Base-by-base conservation (phyloP, 2,888 invertebrate genomes). In the Lordiphosa fenestrarum region DNA sequence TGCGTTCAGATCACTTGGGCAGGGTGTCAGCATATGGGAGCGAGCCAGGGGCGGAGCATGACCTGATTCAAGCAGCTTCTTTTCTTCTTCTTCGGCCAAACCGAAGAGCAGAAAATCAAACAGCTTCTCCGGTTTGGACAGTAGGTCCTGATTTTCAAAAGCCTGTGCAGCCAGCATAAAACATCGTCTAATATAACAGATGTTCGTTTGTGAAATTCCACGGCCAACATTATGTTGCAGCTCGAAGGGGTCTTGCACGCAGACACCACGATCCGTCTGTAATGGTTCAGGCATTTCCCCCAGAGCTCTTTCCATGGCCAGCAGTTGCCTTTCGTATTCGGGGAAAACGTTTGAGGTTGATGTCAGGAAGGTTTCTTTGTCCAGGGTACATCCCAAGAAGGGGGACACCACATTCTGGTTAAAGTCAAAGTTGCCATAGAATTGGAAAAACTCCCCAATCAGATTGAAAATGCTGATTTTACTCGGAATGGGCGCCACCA, bases 361-460 rank as follows among this genome's bases (percentile, higher is more conserved):
- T 0, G 49, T 0, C 84, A 82, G 91, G 91, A 57, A 89, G 87
- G 0, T 60, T 15, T 46, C 23, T 3, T 91, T 88, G 1, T 89
- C 83, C 0, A 94, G 41, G 0, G 90, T 71, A 21, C 74, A 71
- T 0, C 94, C 95, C 23, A 93, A 86, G 71, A 91, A 92, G 0
- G 94, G 93, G 59, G 93, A 93, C 10, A 95, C 91, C 0, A 94
- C 89, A 30, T 90, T 80, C 0, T 90, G 86, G 0, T 90, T 89
- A 73, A 93, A 94, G 63, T 93, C 90, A 73, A 94, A 94, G 3
- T 85, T 80, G 0, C 90, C 78, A 84, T 93, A 95, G 83, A 92
- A 94, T n/a, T 90, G 83, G 78, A 94, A 95, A 88, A 95, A 95
- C 0, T 92, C 93, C 2, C 90, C 89, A 2, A 95, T 86, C 0